Conservation (phyloP, 2,113 vertebrate genomes). For the Tetrax tetrax region DNA sequence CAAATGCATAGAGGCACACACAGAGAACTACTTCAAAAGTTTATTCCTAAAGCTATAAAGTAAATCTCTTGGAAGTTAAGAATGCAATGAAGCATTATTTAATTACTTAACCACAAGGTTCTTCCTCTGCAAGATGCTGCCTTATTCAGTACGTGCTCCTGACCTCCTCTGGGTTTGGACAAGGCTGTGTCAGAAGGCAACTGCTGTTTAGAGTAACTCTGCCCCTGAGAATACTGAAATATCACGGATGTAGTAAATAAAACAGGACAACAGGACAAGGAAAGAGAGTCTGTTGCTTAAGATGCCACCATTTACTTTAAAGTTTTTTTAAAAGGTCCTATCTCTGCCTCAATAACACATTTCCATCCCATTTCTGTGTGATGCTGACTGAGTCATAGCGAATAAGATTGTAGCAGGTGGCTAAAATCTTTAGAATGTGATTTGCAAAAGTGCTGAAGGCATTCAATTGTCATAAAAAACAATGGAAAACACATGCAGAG, state of each 20-base stretch:
- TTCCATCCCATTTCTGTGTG: not conserved
- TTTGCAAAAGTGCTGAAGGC: not conserved
- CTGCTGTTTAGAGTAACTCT: not conserved
- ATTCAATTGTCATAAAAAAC: not conserved
- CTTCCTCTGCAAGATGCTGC: not conserved
- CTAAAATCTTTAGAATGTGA: not conserved
- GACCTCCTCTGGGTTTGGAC: not conserved
- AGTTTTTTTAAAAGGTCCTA: accelerated
- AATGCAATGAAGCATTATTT: not conserved
- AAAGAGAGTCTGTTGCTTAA: not conserved
- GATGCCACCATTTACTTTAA: not conserved
- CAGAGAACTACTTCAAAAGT: not conserved
- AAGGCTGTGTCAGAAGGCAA: not conserved
- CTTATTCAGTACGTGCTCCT: not conserved
- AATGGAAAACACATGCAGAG: not conserved
- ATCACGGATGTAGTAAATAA: not conserved
- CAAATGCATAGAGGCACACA: no score
- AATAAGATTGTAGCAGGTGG: not conserved
- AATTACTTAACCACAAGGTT: not conserved
- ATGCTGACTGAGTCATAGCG: not conserved
- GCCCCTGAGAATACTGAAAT: not conserved
- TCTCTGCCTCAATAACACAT: not conserved
- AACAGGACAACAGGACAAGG: not conserved
- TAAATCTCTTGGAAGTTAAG: not conserved
- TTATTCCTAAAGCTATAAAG: not conserved